These are phyloP conservation scores for Meloe dianella DNA, from an alignment of 2,888 invertebrate species.

Conservation along the genomic window DNA sequence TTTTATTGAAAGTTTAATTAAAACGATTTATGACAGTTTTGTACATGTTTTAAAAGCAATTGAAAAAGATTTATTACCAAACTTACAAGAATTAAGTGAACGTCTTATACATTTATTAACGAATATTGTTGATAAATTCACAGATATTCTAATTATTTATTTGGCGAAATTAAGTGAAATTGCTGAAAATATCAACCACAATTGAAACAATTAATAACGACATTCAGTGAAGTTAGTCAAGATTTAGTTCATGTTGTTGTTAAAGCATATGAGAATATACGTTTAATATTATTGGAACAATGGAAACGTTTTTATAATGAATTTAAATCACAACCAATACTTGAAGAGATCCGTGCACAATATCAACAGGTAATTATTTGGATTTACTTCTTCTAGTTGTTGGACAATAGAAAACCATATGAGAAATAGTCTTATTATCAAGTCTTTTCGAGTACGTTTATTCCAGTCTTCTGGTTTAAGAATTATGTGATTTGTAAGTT, in stretches of 20 bases:
- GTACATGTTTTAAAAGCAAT: constrained; percentile 51
- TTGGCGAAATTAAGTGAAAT: constrained; percentile 64
- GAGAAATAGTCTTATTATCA: too few species aligned
- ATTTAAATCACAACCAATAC: constrained; percentile 63
- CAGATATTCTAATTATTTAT: constrained; percentile 54
- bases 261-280: constrained; percentile 56
- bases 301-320: constrained; percentile 60
- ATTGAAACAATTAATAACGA: constrained; percentile 66
- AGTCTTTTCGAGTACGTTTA: too few species aligned
- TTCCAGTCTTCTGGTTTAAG: too few species aligned
- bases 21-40: constrained; percentile 52
- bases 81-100: constrained; percentile 57
- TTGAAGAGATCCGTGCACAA: constrained; percentile 60
- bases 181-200: constrained; percentile 71
- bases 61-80: constrained; percentile 54
- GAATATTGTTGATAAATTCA: constrained; percentile 61
- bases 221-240: constrained; percentile 62
- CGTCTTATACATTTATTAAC: constrained; percentile 52
- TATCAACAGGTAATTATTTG: constrained; percentile 53
- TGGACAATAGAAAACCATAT: too few species aligned
- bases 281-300: constrained; percentile 59
- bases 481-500: too few species aligned
- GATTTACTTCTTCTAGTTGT: not conserved
- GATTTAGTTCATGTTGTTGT: constrained; percentile 57
- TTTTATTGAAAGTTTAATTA: constrained; percentile 53